phyloP scores from a whole-genome alignment of 2,797 vertebrate species.

The Cirrhinus mrigala region DNA sequence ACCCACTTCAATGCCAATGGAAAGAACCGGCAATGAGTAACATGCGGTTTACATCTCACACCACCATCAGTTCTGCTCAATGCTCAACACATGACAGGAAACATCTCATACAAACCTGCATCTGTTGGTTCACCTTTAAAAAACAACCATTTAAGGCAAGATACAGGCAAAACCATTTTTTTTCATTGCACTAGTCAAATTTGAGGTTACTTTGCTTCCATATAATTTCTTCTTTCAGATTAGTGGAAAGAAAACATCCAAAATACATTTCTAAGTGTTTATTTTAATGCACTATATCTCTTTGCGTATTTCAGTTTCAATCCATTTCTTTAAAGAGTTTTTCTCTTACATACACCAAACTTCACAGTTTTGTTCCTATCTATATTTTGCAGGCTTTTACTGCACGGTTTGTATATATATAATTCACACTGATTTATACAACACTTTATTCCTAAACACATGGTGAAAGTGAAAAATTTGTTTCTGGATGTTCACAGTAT shows the following conservation, averaged over 20 bases:
- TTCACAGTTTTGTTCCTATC: not conserved
- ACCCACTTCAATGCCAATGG: constrained; percentile 13
- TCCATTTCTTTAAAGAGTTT: not conserved
- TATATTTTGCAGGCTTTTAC: not conserved
- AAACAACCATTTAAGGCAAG: not conserved
- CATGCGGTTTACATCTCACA: not conserved
- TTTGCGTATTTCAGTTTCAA: not conserved
- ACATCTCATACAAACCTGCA: not conserved
- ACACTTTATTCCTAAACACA: not conserved
- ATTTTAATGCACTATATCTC: not conserved
- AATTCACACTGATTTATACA: not conserved
- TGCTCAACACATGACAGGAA: not conserved
- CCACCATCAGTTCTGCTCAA: not conserved
- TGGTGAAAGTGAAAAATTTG: not conserved
- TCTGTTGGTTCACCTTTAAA: not conserved
- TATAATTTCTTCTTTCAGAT: not conserved
- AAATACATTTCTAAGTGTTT: not conserved
- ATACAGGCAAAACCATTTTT: not conserved
- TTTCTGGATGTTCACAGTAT: not conserved
- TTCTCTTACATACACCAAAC: not conserved
- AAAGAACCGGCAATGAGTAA: constrained; percentile 42
- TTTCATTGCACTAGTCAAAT: not conserved
- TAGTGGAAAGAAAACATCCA: not conserved
- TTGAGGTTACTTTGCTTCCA: not conserved
- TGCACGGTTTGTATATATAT: not conserved